phyloP scores from a whole-genome alignment of 2,113 vertebrate genomes.

The Erpornis zantholeuca region DNA sequence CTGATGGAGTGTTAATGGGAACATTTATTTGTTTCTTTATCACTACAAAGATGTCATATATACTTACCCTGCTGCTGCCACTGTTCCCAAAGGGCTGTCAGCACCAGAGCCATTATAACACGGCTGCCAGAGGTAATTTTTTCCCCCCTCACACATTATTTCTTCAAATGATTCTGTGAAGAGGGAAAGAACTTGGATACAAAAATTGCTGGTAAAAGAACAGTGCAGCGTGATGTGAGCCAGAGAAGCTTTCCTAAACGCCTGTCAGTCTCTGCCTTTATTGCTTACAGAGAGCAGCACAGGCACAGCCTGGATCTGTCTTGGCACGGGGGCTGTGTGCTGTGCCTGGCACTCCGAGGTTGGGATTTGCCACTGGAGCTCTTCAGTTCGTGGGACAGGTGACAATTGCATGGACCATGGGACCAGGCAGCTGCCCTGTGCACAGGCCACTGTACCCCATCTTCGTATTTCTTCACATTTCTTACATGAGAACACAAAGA shows the following conservation, averaged over 20 bases:
- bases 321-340: accelerated
- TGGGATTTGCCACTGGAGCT: not conserved
- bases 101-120: constrained; percentile 64
- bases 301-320: accelerated
- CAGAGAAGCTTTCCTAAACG: not conserved
- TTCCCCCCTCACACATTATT: not conserved
- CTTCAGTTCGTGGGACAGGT: accelerated
- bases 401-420: accelerated
- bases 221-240: not conserved
- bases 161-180: constrained; percentile 45
- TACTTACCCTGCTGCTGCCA: constrained; percentile 59
- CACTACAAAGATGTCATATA: constrained; percentile 69
- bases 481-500: accelerated
- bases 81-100: constrained; percentile 67
- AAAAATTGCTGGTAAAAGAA: constrained; percentile 29
- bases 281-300: not conserved
- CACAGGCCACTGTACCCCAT: not conserved
- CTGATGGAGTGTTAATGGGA: constrained; percentile 68
- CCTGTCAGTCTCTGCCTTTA: not conserved
- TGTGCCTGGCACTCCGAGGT: accelerated
- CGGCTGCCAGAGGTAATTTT: constrained; percentile 48
- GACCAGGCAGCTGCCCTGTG: not conserved
- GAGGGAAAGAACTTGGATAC: not conserved
- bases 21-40: constrained; percentile 74
- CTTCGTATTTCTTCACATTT: accelerated